Percentiles rank a stretch among this genome's conserved stretches.
Conservation (phyloP, 2,888 invertebrate genomes). For the Dicycla oo region DNA sequence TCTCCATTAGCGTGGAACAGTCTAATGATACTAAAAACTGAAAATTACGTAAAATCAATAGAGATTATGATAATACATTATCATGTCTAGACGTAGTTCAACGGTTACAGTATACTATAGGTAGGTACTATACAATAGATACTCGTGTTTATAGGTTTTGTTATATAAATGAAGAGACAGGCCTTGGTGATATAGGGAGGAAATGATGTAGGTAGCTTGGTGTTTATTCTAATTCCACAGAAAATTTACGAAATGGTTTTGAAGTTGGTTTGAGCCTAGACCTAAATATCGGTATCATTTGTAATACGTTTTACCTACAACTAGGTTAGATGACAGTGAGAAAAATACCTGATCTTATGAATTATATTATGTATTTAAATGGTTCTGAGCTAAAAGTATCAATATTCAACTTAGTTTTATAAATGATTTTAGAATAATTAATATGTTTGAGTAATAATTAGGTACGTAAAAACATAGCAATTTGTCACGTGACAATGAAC, state of each 20-base stretch:
- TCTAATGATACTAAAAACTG: constrained; percentile 2
- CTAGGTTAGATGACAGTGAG: too few relatives aligned
- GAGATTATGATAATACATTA: constrained; percentile 2
- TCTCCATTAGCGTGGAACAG: neutral
- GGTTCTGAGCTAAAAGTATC: too few relatives aligned
- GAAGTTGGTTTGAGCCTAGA: neutral
- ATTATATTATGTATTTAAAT: too few relatives aligned
- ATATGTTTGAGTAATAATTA: too few relatives aligned
- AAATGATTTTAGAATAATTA: too few relatives aligned
- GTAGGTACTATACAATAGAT: constrained; percentile 4
- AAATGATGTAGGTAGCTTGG: neutral
- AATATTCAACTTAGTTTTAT: too few relatives aligned
- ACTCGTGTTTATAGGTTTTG: constrained; percentile 22
- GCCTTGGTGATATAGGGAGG: constrained; percentile 35
- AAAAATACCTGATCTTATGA: too few relatives aligned
- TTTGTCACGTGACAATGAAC: too few relatives aligned
- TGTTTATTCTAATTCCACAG: neutral
- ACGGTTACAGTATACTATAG: neutral
- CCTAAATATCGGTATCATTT: neutral
- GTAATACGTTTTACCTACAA: neutral
- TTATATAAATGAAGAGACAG: constrained; percentile 17
- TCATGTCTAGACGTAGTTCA: constrained; percentile 49
- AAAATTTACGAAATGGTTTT: constrained; percentile 5
- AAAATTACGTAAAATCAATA: constrained; percentile 26
- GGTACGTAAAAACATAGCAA: too few relatives aligned